Conservation (phyloP, 2,797 vertebrate genomes). For the Australoheros facetus region DNA sequence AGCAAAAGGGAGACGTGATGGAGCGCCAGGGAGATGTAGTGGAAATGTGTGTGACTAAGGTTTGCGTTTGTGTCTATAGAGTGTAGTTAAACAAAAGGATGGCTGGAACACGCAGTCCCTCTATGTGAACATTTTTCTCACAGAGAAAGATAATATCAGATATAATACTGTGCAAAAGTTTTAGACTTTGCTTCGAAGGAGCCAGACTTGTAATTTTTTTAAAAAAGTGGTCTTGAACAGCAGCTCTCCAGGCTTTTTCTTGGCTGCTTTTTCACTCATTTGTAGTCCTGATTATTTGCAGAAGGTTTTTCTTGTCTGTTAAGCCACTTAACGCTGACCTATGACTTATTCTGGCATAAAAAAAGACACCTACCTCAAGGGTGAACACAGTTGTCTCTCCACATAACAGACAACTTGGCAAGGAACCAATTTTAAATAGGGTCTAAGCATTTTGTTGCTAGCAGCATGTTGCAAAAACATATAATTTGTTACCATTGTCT, state of each 20-base stretch:
- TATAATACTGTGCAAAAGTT: not conserved
- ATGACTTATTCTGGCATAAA: not conserved
- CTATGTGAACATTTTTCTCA: not conserved
- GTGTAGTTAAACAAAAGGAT: slow-evolving; percentile 12
- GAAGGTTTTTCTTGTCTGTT: not conserved
- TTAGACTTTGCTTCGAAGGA: not conserved
- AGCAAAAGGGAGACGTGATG: slow-evolving; percentile 38
- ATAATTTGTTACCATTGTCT: too few relatives aligned
- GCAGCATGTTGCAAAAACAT: too few relatives aligned
- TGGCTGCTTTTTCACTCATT: not conserved
- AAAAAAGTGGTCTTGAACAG: not conserved
- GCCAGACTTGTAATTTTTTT: not conserved
- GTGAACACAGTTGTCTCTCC: not conserved
- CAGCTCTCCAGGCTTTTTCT: not conserved
- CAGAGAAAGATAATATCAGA: not conserved
- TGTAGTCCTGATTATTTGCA: not conserved
- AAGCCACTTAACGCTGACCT: not conserved
- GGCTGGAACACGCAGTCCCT: not conserved
- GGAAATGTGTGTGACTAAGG: slow-evolving; percentile 12
- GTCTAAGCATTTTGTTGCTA: too few relatives aligned
- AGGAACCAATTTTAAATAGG: not conserved
- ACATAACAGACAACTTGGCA: not conserved
- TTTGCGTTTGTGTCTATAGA: not conserved
- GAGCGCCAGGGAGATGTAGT: slow-evolving; percentile 30
- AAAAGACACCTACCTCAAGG: not conserved